Conservation (phyloP, 2,797 vertebrate species). For the Melanotaenia maccullochi region DNA sequence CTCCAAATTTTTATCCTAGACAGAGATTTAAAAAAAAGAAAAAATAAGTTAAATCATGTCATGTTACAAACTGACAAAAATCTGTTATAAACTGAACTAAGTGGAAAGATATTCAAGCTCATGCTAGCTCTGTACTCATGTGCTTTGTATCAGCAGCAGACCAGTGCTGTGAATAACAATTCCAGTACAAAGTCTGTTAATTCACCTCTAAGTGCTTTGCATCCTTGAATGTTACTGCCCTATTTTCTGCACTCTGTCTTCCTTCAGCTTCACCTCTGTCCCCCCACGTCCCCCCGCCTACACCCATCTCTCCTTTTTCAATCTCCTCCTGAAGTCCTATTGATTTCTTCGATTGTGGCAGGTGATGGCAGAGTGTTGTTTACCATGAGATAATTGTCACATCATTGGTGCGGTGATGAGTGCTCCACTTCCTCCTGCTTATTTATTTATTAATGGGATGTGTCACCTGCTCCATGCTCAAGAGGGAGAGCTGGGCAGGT, state of each 20-base stretch:
- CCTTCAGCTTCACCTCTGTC: slow-evolving; percentile 13
- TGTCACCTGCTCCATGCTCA: slow-evolving; percentile 63
- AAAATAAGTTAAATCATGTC: too few species aligned
- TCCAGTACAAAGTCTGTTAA: slow-evolving; percentile 4
- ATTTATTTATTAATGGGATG: slow-evolving; percentile 77
- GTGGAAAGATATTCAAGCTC: too few species aligned
- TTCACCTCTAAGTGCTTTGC: slow-evolving; percentile 6
- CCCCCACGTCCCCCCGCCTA: neutral
- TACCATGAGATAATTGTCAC: slow-evolving; percentile 79
- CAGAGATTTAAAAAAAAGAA: too few species aligned
- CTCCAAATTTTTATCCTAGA: too few species aligned
- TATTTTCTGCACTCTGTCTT: neutral
- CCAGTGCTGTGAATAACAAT: neutral
- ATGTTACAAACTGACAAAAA: too few species aligned
- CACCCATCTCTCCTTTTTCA: neutral
- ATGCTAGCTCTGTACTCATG: too few species aligned
- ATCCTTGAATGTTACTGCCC: slow-evolving; percentile 1
- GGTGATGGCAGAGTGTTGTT: slow-evolving; percentile 72
- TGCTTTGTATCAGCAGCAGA: too few species aligned
- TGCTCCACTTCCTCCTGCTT: slow-evolving; percentile 48
- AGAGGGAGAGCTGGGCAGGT: slow-evolving; percentile 51
- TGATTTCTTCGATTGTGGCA: slow-evolving; percentile 72
- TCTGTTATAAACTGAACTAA: too few species aligned
- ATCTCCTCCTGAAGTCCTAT: slow-evolving; percentile 52
- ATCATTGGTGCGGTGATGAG: slow-evolving; percentile 73